These are phyloP conservation scores for Limnephilus lunatus DNA, from an alignment of 2,888 invertebrate genomes.

Conservation along the genomic window DNA sequence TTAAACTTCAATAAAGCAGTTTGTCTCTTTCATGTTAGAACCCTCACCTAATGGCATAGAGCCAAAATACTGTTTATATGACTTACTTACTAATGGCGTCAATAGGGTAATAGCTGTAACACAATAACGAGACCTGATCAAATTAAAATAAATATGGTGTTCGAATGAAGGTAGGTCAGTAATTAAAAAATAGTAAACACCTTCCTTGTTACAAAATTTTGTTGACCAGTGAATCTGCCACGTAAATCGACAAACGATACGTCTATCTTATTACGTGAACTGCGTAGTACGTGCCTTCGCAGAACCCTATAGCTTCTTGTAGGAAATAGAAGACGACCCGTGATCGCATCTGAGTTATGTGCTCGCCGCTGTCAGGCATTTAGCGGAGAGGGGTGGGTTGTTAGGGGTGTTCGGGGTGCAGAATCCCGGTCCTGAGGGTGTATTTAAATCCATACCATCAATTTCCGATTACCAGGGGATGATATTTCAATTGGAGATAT, in stretches of 20 bases:
- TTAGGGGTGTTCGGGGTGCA: background rate
- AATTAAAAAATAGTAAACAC: no score
- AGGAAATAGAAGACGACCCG: background rate
- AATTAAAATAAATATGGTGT: no score
- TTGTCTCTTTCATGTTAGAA: no score
- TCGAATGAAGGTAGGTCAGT: no score
- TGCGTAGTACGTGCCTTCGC: background rate
- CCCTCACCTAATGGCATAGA: no score
- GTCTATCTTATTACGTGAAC: background rate
- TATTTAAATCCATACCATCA: conserved; percentile 33
- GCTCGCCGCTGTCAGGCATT: conserved; percentile 4
- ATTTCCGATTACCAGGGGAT: conserved; percentile 16
- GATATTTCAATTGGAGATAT: conserved; percentile 6
- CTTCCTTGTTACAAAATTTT: no score
- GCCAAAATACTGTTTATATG: no score
- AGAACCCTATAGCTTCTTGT: background rate
- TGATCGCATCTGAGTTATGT: conserved; percentile 31
- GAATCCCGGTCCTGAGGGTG: background rate
- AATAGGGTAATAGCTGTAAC: no score
- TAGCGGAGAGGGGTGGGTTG: background rate
- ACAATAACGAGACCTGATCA: no score
- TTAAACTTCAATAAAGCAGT: no score
- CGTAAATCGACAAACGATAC: background rate
- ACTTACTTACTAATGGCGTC: no score
- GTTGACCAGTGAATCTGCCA: background rate